Evolutionary conservation across 2,888 invertebrate genomes (phyloP).

Genomic region (Syrista parreyssii): DNA sequence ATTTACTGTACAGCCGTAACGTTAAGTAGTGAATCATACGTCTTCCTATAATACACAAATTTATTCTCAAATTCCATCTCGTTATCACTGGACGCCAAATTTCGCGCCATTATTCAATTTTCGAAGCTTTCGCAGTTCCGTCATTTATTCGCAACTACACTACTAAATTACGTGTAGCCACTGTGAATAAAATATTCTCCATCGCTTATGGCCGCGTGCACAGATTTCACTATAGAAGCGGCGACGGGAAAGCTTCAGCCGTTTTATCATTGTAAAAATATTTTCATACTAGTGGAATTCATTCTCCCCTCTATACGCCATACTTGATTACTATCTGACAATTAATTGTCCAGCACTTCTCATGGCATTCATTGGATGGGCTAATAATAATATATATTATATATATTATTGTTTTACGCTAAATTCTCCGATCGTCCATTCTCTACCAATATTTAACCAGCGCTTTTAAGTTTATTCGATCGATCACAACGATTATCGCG

Average conservation of each 20-base stretch:
- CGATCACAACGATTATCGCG: not conserved
- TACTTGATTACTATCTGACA: not conserved
- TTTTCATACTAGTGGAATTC: not conserved
- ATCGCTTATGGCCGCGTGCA: not conserved
- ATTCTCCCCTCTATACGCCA: not conserved
- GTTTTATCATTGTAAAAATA: not conserved
- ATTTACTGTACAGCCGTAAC: not conserved
- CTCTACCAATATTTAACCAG: not conserved
- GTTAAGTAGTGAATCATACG: not conserved
- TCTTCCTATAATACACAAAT: not conserved
- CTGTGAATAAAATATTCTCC: not conserved
- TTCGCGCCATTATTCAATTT: not conserved
- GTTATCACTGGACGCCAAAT: not conserved
- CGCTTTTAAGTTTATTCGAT: not conserved
- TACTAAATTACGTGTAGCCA: not conserved
- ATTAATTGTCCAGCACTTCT: not conserved
- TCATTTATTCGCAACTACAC: not conserved
- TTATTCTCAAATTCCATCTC: not conserved
- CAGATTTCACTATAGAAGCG: not conserved
- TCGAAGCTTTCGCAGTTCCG: not conserved
- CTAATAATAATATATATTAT: conserved; percentile 18
- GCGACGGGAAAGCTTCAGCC: not conserved
- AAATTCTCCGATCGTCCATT: not conserved
- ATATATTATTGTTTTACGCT: conserved; percentile 14
- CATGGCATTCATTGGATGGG: not conserved